Base-by-base conservation (phyloP, 2,797 vertebrate species). In the Neosalanx taihuensis region DNA sequence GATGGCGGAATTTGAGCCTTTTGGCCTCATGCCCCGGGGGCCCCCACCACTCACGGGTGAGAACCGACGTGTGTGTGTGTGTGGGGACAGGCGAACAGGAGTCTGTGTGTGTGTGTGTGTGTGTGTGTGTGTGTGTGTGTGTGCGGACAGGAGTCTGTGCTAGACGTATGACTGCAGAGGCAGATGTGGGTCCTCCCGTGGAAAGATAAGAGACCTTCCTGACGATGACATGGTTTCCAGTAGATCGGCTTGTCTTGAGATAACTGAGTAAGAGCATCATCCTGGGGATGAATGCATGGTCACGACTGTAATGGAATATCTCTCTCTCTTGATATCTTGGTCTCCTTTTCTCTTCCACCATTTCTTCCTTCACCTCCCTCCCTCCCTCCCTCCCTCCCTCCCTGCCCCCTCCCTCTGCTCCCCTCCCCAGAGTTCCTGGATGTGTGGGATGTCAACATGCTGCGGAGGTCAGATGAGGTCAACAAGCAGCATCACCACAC, bases 401-500 rank as follows among this genome's bases (percentile, higher is more conserved):
- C n/a, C 9, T 23, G 1, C 7, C 7, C 3, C 15, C 7, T 26
- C 18, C 12, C 30, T 23, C 18, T 35, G 1, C 15, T 4, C 15
- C 61, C 3, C 67, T 7, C 15, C 18, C 17, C 82, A 98, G 97
- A 94, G 46, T 96, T 83, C 79, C 87, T 99, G 58, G 91, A 89
- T 77, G 91, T 98, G 78, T 79, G 49, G 4, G 76, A 79, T 0
- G 82, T 98, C 64, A 78, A 96, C 76, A 84, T 97, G 86, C 89
- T 96, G 78, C 93, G 80, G 62, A 77, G 71, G 0, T 80, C 71
- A 0, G 59, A 92, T 0, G 94, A 95, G 29, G 74, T 72, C 72
- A 99, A 98, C 86, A 97, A 93, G 83, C 60, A 73, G 6, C 74
- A 90, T 4, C 97, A 99, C 79, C 94, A 94, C 85, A 99, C 96